Conservation (phyloP, 2,113 vertebrate species). For the Cisticola juncidis region DNA sequence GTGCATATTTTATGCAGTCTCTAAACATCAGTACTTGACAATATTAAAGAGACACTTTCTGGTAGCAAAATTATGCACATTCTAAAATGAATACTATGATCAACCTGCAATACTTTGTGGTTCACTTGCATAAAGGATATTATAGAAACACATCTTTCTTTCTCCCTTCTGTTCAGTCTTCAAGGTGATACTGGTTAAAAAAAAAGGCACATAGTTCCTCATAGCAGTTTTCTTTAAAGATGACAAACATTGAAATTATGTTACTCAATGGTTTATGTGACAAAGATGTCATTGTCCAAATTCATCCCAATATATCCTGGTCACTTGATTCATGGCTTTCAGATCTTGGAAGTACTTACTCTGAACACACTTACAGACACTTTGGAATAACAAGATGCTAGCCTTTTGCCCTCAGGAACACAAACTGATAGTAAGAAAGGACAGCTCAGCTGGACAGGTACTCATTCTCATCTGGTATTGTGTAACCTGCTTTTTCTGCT, state of each 20-base stretch:
- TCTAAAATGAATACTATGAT: neutral
- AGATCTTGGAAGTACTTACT: neutral
- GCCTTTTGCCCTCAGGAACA: neutral
- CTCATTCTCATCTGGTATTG: neutral
- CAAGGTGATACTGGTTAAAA: neutral
- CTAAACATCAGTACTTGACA: neutral
- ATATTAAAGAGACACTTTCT: neutral
- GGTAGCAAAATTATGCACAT: neutral
- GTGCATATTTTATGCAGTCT: neutral
- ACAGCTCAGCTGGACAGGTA: neutral
- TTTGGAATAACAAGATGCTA: neutral
- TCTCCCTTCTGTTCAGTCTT: neutral
- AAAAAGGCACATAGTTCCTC: neutral
- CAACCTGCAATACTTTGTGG: neutral
- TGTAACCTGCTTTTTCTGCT: neutral
- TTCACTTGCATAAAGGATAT: neutral
- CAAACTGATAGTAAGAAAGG: neutral
- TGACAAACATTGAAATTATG: neutral
- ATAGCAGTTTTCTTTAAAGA: neutral
- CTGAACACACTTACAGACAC: neutral
- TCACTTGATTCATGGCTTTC: neutral
- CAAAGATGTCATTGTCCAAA: neutral
- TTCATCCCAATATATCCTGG: neutral
- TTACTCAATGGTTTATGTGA: neutral
- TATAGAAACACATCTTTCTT: neutral